Evolutionary conservation across 2,113 vertebrate genomes (phyloP).

Genomic region (Aphelocoma coerulescens): DNA sequence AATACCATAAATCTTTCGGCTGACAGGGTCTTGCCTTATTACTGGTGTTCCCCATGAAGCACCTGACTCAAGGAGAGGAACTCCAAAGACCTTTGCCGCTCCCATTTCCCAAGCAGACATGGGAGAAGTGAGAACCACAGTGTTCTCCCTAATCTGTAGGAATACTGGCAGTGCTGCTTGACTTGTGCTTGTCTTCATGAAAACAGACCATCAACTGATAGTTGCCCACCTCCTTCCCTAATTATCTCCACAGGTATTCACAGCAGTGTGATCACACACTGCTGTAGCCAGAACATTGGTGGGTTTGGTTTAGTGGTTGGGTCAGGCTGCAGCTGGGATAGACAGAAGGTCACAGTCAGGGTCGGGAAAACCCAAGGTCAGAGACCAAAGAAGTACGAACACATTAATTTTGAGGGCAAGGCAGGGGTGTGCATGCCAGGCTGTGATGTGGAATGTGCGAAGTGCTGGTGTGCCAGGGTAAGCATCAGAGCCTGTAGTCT

Average conservation of each 20-base stretch:
- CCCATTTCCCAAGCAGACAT: rapidly evolving
- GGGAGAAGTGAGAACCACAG: neutral
- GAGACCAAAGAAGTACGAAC: neutral
- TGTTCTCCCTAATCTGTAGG: neutral
- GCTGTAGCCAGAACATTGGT: neutral
- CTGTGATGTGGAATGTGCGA: neutral
- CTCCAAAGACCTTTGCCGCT: neutral
- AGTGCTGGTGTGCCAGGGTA: neutral
- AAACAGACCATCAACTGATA: neutral
- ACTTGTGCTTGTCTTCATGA: neutral
- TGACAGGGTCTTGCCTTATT: neutral
- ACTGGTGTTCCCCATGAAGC: neutral
- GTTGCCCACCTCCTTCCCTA: neutral
- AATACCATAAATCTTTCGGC: neutral
- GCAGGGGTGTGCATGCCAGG: neutral
- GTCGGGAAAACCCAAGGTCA: neutral
- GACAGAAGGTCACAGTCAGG: neutral
- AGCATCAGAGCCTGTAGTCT: neutral
- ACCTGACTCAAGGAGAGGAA: neutral
- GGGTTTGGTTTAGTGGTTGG: neutral
- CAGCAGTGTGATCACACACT: neutral
- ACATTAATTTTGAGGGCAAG: neutral
- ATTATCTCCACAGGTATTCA: neutral
- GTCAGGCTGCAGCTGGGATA: neutral
- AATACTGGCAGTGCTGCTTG: neutral